phyloP scores from a whole-genome alignment of 2,888 invertebrate species.

The Lithophane semibrunnea region DNA sequence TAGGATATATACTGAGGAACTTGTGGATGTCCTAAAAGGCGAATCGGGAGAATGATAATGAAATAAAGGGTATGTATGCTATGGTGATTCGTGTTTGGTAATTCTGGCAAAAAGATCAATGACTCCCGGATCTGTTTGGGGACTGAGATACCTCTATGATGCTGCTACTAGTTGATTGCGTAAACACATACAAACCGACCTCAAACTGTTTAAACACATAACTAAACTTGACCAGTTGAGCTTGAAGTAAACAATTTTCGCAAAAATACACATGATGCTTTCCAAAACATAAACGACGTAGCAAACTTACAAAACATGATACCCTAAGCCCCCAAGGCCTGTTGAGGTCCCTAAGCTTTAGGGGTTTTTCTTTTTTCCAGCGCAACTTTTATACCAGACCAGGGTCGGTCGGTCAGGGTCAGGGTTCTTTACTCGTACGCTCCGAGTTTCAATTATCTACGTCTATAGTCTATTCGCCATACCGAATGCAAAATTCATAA shows the following conservation, averaged over 20 bases:
- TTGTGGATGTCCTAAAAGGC: neutral
- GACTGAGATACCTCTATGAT: neutral
- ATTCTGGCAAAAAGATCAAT: neutral
- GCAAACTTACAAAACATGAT: neutral
- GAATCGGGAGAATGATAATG: neutral
- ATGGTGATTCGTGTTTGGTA: neutral
- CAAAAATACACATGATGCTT: neutral
- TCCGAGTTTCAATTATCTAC: neutral
- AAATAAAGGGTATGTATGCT: too few species aligned
- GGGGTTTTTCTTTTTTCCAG: conserved; percentile 3
- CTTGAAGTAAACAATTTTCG: conserved; percentile 10
- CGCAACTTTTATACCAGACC: neutral
- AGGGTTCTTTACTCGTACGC: neutral
- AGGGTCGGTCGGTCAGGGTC: conserved; percentile 2
- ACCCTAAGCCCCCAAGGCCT: neutral
- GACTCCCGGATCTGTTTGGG: neutral
- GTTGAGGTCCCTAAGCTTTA: neutral
- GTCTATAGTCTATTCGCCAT: neutral
- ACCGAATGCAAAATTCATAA: neutral
- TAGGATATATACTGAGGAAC: neutral
- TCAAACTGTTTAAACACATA: conserved; percentile 15
- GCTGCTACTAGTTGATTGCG: conserved; percentile 48
- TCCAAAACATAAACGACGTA: conserved; percentile 1
- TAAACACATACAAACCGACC: conserved; percentile 31
- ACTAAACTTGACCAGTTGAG: conserved; percentile 15